Base-by-base conservation (phyloP, 2,888 invertebrate genomes). In the Seira musarum region DNA sequence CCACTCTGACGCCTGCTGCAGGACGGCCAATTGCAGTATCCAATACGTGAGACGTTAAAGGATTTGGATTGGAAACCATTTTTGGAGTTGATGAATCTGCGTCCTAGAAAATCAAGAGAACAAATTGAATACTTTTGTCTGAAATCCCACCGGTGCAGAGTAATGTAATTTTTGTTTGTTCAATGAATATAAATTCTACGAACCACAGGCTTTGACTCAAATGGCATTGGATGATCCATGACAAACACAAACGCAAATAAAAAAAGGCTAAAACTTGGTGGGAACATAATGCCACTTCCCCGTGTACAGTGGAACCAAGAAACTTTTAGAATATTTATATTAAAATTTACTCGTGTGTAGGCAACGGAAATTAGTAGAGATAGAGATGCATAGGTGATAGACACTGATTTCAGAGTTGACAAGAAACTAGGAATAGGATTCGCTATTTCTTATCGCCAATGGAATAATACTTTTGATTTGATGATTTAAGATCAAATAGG, bases 21-120 rank as follows among this genome's bases (percentile, higher is more conserved):
- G 95, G 93, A 64, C 88, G 88, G 0, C 95, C 95, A 64, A 91
- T 91, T 0, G 93, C 91, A 0, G 92, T 93, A 86, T 95, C 95
- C 81, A 94, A 88, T 0, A 95, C 93, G 88, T 95, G 93, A 0
- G 94, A 93, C 0, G 94, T 93, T 85, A 95, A 90, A 1, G 93
- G 91, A 60, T 83, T 81, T 5, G 13, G 1, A 30, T 73, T 82
- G 21, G 25, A 35, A 19, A 17, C 13, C 21, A 21, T 10, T 2
- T 60, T 30, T 13, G 25, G 35, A 8, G 17, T 19, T 17, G 61
- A 60, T 22, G 53, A 21, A n/a, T 69, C 13, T 35, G 10, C 13
- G 25, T 2, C 66, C 61, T 67, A 19, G 24, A 19, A 60, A 30
- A 57, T 60, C 30, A 19, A 5, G 22, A 21, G 19, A 13, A 68